Evolutionary conservation across 2,888 invertebrate species (phyloP).

Genomic region (Drosophila rellima): DNA sequence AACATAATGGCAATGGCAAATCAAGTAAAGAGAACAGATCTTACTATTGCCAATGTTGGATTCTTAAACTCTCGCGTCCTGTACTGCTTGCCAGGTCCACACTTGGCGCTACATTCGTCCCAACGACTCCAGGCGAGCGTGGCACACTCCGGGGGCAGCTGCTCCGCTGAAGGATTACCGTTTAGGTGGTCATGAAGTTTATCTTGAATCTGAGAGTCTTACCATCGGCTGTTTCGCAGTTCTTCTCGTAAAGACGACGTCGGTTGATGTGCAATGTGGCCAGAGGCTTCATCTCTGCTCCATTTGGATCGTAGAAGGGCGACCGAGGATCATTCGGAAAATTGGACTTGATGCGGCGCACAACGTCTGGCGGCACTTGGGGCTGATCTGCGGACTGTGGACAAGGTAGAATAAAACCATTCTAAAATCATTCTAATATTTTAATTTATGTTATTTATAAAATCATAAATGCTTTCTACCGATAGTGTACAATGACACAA

Average conservation of each 20-base stretch:
- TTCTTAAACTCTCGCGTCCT: constrained; percentile 84
- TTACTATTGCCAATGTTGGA: constrained; percentile 73
- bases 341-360: constrained; percentile 93
- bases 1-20: too few species aligned
- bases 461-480: too few species aligned
- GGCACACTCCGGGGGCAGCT: constrained; percentile 84
- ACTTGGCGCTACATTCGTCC: constrained; percentile 86
- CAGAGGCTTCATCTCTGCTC: constrained; percentile 93
- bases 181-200: neutral
- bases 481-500: too few species aligned
- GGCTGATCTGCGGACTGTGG: constrained; percentile 92
- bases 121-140: constrained; percentile 86
- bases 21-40: neutral
- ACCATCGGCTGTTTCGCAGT: constrained; percentile 88
- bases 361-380: constrained; percentile 93
- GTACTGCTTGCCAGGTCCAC: constrained; percentile 86
- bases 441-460: too few species aligned
- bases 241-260: constrained; percentile 92
- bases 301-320: constrained; percentile 94
- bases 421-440: too few species aligned
- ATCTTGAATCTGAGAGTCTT: constrained; percentile 38
- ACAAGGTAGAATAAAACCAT: too few species aligned
- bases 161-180: constrained; percentile 73
- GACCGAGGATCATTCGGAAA: constrained; percentile 94
- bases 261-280: constrained; percentile 93